These are phyloP conservation scores for Oscheius sp. DNA, from an alignment of 2,888 invertebrate genomes.

Conservation along the genomic window DNA sequence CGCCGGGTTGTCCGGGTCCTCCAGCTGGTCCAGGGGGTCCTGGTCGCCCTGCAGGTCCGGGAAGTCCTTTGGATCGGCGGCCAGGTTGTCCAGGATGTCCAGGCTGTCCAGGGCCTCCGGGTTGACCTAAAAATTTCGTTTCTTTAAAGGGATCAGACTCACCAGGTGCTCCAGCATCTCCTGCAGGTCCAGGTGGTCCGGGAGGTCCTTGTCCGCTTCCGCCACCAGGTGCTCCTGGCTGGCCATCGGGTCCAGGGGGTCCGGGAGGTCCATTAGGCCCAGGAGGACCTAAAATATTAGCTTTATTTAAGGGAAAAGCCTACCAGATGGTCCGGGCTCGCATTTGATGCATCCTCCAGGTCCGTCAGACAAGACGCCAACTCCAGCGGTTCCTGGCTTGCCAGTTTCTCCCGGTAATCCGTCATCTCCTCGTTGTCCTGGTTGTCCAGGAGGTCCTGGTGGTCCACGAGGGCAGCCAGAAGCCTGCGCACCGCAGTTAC, in stretches of 20 bases:
- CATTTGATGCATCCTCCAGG: slow-evolving; percentile 1
- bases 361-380: not conserved
- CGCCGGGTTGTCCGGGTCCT: slow-evolving; percentile 43
- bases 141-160: too few relatives aligned
- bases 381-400: slow-evolving; percentile 13
- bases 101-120: slow-evolving; percentile 14
- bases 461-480: slow-evolving; percentile 19
- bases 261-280: slow-evolving; percentile 42
- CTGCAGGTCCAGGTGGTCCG: slow-evolving; percentile 46
- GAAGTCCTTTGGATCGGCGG: slow-evolving; percentile 36
- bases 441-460: slow-evolving; percentile 20
- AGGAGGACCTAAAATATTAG: slow-evolving; percentile 28
- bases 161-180: slow-evolving; percentile 40
- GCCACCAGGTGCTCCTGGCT: slow-evolving; percentile 34
- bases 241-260: slow-evolving; percentile 41
- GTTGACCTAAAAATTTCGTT: too few relatives aligned
- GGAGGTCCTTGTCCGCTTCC: slow-evolving; percentile 41
- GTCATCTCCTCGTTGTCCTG: slow-evolving; percentile 16
- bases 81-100: slow-evolving; percentile 28
- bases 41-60: slow-evolving; percentile 43
- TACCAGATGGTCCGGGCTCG: not conserved
- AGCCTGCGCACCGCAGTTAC: slow-evolving; percentile 13
- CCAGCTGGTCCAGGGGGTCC: slow-evolving; percentile 43
- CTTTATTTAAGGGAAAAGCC: not conserved
- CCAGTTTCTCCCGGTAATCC: slow-evolving; percentile 3